Base-by-base conservation (phyloP, 2,113 vertebrate species). In the Phalacrocorax pelagicus region DNA sequence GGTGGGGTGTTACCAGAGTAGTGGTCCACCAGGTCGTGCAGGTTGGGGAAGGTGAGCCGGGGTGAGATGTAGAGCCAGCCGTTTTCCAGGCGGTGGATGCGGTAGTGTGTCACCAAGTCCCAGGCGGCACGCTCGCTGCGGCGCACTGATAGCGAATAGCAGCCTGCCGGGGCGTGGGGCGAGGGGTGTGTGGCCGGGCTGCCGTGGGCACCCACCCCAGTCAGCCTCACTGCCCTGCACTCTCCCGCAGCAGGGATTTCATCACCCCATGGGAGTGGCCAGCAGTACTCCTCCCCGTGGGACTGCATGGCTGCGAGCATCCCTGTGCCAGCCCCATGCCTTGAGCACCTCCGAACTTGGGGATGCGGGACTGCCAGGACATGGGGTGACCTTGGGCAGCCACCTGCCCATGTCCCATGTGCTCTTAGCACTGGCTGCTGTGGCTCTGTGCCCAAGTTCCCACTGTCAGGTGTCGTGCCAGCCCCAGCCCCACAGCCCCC, bases 31-130 rank as follows among this genome's bases (percentile, higher is more conserved):
- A 99, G 96, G 51, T 97, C 97, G 3, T 97, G 97, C 66, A 99
- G 97, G 5, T 98, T 98, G 62, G 98, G 96, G 93, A 99, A 99
- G 57, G 99, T 98, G 92, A 98, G 97, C 11, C 97, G 34, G 1
- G 98, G 98, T 0, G 98, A 98, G 89, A 99, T 98, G 97, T 99
- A 99, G 63, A 99, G 80, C 98, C 98, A 99, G 84, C 98, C 97
- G 1, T 99, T 99, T 15, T 97, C 97, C 54, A 99, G 96, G 40
- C 61, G 63, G 30, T 97, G 92, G 95, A 99, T 99, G 89, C 98
- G 98, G 85, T 99, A 99, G 97, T 98, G 99, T 59, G 98, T 98
- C 71, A 99, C 97, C 0, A 91, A 91, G 85, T 98, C 98, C 94
- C 88, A 85, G 24, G 96, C 94, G 10, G 75, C 11, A 6, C 21